Conservation (phyloP, 1,140 invertebrate species). For the Chrysoperla carnea region DNA sequence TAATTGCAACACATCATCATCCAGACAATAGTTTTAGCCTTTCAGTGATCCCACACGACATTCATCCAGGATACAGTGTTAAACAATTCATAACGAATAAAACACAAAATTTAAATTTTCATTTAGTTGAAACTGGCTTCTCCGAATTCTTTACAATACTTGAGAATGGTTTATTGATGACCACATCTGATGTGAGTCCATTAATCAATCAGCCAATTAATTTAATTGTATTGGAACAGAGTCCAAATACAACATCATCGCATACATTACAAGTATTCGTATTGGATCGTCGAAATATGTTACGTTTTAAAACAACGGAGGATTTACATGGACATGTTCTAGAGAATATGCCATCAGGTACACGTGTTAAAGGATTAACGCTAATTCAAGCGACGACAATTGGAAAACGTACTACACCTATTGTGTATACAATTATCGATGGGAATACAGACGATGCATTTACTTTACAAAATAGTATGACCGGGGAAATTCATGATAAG, state of each 20-base stretch:
- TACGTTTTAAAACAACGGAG: slow-evolving; percentile 52
- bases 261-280: slow-evolving; percentile 68
- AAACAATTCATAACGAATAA: slow-evolving; percentile 38
- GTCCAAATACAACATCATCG: slow-evolving; percentile 55
- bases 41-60: slow-evolving; percentile 59
- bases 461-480: slow-evolving; percentile 35
- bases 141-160: slow-evolving; percentile 72
- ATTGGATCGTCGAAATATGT: slow-evolving; percentile 58
- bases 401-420: slow-evolving; percentile 31
- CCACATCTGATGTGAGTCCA: slow-evolving; percentile 61
- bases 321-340: slow-evolving; percentile 35
- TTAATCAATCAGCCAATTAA: slow-evolving; percentile 63
- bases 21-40: too few relatives aligned
- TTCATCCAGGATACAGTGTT: slow-evolving; percentile 69
- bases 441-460: slow-evolving; percentile 53
- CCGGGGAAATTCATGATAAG: slow-evolving; percentile 30
- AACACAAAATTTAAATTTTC: slow-evolving; percentile 36
- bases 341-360: slow-evolving; percentile 56
- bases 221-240: slow-evolving; percentile 62
- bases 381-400: slow-evolving; percentile 34
- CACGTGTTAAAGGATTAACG: slow-evolving; percentile 45
- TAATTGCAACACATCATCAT: background rate
- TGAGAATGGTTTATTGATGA: slow-evolving; percentile 79
- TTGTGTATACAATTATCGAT: slow-evolving; percentile 59
- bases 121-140: slow-evolving; percentile 54